Conservation (phyloP, 1,140 invertebrate species). For the Octopus sinensis region DNA sequence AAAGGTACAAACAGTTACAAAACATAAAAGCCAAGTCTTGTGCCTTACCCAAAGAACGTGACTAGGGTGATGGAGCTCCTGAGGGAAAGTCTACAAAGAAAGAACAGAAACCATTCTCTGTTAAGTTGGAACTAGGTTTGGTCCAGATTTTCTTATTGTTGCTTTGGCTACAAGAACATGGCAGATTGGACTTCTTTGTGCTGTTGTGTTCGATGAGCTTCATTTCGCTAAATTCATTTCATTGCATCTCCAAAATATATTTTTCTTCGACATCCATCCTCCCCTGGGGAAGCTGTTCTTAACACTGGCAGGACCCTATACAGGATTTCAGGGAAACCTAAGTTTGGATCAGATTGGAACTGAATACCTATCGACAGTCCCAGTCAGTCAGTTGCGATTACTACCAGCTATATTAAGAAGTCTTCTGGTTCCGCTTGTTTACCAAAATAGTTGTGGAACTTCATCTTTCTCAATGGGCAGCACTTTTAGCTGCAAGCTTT, state of each 20-base stretch:
- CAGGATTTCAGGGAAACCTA: slow-evolving; percentile 79
- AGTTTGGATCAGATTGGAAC: slow-evolving; percentile 63
- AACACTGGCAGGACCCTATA: slow-evolving; percentile 66
- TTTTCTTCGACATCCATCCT: slow-evolving; percentile 95
- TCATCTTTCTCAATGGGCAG: slow-evolving; percentile 74
- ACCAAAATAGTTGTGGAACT: slow-evolving; percentile 80
- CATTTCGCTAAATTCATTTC: slow-evolving; percentile 93
- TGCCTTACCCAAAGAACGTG: too few species aligned
- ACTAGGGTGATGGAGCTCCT: slow-evolving; percentile 35
- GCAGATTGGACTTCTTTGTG: slow-evolving; percentile 75
- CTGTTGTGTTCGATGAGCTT: slow-evolving; percentile 95
- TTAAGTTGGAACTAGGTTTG: slow-evolving; percentile 67
- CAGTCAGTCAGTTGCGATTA: slow-evolving; percentile 78
- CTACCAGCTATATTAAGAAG: slow-evolving; percentile 87
- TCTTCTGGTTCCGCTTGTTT: slow-evolving; percentile 77
- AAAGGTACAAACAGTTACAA: too few species aligned
- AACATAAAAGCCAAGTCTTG: too few species aligned
- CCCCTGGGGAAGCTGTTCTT: slow-evolving; percentile 90
- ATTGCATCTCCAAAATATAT: slow-evolving; percentile 84
- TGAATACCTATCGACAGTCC: slow-evolving; percentile 64
- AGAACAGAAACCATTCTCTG: slow-evolving; percentile 37
- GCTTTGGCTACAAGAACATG: slow-evolving; percentile 77
- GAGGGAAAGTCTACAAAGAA: slow-evolving; percentile 22
- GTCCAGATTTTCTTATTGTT: slow-evolving; percentile 68
- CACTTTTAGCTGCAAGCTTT: slow-evolving; percentile 75